Evolutionary conservation across 2,113 vertebrate genomes (phyloP), one percentile per base, ranked within the genome.

Genomic region (Oriolus oriolus): DNA sequence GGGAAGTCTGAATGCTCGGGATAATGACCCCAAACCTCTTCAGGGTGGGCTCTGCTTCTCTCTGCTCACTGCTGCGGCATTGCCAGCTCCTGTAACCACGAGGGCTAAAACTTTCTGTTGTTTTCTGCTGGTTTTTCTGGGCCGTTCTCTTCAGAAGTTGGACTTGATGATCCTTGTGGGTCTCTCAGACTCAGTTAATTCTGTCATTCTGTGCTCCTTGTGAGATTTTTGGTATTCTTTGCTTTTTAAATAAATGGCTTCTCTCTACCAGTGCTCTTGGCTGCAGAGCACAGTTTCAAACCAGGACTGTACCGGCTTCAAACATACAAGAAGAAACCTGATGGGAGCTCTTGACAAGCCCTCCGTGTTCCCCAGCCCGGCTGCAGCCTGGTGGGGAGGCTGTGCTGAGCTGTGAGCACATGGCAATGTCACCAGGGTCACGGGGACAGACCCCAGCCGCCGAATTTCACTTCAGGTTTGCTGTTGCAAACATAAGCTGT

Each of bases 381-480:
- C 49, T 69, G n/a, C 42, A 77, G 80, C 42, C 35, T 69, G 18
- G 42, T 5, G 59, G 71, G 0, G 21, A 35, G 27, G n/a, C 73
- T 35, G 78, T 30, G 21, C 37, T 5, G 93, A 73, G 83, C 13
- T 39, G 49, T 0, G 31, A 91, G 74, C 87, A 68, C 57, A 5
- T 45, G 84, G 84, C 44, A 9, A 0, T 35, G 78, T 24, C 70
- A 65, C n/a, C 3, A 5, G 63, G 60, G 75, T 16, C 26, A 47
- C 0, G 1, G 54, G 59, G 42, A 42, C 71, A 70, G 59, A 28
- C 35, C 75, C 47, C 1, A 17, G 44, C 16, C 4, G 0, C 35
- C 2, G 26, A 42, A 31, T 70, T 84, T 30, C 44, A 4, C 60
- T 44, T 26, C 71, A 44, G 21, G 33, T 90, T 70, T 61, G 79